Percentiles rank a stretch among this genome's conserved stretches.
phyloP scores from a whole-genome alignment of 2,797 vertebrate genomes.

The Arnoldichthys spilopterus region DNA sequence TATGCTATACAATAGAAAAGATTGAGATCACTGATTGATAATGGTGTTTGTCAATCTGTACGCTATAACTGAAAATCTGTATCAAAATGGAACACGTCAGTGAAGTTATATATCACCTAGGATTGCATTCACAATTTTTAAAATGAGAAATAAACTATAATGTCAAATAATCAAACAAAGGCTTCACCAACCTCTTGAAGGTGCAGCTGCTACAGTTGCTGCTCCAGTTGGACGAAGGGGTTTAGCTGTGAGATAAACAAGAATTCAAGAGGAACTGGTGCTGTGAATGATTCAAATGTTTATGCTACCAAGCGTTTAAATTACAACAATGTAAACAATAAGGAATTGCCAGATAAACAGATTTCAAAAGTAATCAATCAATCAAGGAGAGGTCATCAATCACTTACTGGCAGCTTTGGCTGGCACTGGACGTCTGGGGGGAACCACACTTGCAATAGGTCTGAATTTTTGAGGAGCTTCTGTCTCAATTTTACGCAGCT shows the following conservation, averaged over 20 bases:
- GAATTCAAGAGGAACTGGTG: neutral
- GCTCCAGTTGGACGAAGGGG: slow-evolving; percentile 63
- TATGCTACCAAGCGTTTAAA: neutral
- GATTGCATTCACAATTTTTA: neutral
- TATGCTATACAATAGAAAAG: too few species aligned
- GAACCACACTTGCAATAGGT: slow-evolving; percentile 63
- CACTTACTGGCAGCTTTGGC: slow-evolving; percentile 66
- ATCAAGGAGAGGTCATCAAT: too few species aligned
- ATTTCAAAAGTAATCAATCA: neutral
- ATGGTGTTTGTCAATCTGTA: too few species aligned
- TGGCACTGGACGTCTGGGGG: slow-evolving; percentile 57
- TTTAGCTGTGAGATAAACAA: slow-evolving; percentile 58
- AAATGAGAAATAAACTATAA: neutral
- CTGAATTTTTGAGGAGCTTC: slow-evolving; percentile 55
- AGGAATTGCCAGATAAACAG: neutral
- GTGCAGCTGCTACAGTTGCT: slow-evolving; percentile 73
- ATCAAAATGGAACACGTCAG: too few species aligned
- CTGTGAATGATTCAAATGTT: neutral
- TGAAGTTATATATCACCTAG: neutral
- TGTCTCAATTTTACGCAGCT: slow-evolving; percentile 63
- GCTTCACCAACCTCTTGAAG: slow-evolving; percentile 71
- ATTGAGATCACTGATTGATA: too few species aligned
- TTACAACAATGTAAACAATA: neutral
- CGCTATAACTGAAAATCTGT: too few species aligned
- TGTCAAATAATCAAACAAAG: neutral